A percentile compares a stretch with the other conserved stretches of the same genome.
These are phyloP conservation scores for Phaonia tiefii DNA, from an alignment of 2,888 invertebrate species.

Conservation along the genomic window DNA sequence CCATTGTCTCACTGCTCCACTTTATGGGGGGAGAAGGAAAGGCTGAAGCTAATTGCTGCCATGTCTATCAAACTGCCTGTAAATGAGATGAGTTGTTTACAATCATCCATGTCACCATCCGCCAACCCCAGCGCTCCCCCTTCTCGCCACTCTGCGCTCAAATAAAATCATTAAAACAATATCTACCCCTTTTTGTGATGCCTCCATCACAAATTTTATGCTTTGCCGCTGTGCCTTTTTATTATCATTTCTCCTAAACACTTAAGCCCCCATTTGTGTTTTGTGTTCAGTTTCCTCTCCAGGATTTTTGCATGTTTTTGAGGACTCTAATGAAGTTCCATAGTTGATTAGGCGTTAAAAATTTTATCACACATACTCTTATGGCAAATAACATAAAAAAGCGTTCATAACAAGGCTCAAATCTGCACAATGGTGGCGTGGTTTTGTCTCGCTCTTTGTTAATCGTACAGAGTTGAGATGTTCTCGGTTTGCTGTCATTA, in stretches of 20 bases:
- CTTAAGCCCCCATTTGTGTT: constrained; percentile 44
- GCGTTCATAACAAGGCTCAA: constrained; percentile 27
- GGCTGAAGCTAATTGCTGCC: constrained; percentile 54
- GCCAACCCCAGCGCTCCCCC: neutral
- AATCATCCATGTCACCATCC: neutral
- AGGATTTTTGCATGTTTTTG: constrained; percentile 12
- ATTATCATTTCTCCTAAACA: constrained; percentile 52
- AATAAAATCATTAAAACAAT: constrained; percentile 39
- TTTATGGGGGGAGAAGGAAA: constrained; percentile 23
- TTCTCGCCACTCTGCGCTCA: neutral
- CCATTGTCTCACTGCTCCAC: constrained; percentile 42
- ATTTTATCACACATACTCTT: constrained; percentile 48
- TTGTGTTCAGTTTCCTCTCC: constrained; percentile 17
- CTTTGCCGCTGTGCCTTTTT: constrained; percentile 26
- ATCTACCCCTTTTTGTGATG: constrained; percentile 29
- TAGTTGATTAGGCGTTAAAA: constrained; percentile 63
- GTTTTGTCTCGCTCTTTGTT: neutral
- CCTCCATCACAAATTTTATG: neutral
- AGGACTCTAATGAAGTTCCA: constrained; percentile 61
- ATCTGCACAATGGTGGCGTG: constrained; percentile 19
- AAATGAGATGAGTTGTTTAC: constrained; percentile 47
- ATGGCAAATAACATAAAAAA: constrained; percentile 3
- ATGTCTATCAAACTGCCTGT: constrained; percentile 55
- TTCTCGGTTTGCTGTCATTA: neutral
- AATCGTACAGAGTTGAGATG: constrained; percentile 43